phyloP scores from a whole-genome alignment of 1,140 invertebrate species.

The Riptortus pedestris region DNA sequence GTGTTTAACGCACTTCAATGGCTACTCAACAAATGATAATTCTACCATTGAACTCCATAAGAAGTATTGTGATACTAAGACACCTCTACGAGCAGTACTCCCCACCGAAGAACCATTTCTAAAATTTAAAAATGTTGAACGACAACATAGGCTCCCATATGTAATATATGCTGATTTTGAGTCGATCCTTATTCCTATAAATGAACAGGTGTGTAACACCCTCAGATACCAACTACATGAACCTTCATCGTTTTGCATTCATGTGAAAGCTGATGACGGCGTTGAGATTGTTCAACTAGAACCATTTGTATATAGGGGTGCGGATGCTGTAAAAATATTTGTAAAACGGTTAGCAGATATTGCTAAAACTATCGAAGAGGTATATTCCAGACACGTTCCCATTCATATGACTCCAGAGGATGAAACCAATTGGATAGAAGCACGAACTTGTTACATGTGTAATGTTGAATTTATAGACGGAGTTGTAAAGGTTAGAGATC shows the following conservation, averaged over 20 bases:
- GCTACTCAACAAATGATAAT: not conserved
- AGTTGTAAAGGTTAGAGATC: not conserved
- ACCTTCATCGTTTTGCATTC: not conserved
- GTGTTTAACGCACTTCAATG: not conserved
- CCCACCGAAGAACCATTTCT: not conserved
- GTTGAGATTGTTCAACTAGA: too few relatives aligned
- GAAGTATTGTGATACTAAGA: not conserved
- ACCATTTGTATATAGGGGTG: not conserved
- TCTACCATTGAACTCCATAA: not conserved
- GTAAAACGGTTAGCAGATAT: not conserved
- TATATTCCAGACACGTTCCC: not conserved
- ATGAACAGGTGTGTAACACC: not conserved
- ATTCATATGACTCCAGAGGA: not conserved
- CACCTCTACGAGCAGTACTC: not conserved
- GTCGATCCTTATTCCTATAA: not conserved
- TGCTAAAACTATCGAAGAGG: not conserved
- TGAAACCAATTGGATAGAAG: not conserved
- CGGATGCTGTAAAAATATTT: not conserved
- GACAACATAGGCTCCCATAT: not conserved
- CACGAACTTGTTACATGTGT: not conserved
- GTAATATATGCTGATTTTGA: not conserved
- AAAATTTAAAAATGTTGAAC: not conserved
- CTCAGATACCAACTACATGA: not conserved
- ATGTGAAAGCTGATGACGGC: not conserved
- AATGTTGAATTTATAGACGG: not conserved